Base-by-base conservation (phyloP, 2,797 vertebrate genomes). In the Thamnophis elegans region DNA sequence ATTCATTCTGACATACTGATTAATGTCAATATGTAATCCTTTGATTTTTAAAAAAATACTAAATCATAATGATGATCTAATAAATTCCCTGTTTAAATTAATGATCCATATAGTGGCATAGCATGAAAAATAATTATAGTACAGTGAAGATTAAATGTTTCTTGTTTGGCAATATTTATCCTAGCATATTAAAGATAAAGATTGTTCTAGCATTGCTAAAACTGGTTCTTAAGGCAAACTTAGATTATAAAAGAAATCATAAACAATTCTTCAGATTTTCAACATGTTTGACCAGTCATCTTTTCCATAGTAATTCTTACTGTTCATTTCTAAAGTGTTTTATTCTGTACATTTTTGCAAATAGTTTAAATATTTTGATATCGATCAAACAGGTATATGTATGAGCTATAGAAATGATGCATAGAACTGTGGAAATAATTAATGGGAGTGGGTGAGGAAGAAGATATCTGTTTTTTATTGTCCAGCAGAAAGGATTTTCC, bases 11-110 rank as follows among this genome's bases (percentile, higher is more conserved):
- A 53, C 88, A 92, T 25, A 25, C 59, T n/a, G 55, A 28, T 94
- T 95, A 95, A 93, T 95, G 93, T 90, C 91, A 68, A 94, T 94
- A 95, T 94, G 93, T 93, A 90, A 94, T 90, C 91, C 87, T 94
- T 95, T 95, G 86, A 92, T 90, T 93, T 93, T 96, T 96, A 94
- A 94, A 95, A 95, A 93, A 95, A 91, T 85, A 54, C 56, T 96
- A 91, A 94, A 95, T 96, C 93, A 94, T 94, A 93, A 95, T 89
- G 85, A 85, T 95, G 92, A 26, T 94, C 73, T 85, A 95, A 93
- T 94, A 96, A 95, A 95, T 92, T 89, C 68, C 8, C 95, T 91
- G n/a, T 89, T 42, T 91, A 94, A 94, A 94, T 89, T 59, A 92
- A 14, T 90, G 94, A 93, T 90, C 82, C 56, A 89, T 92, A 54